Base-by-base conservation (phyloP, 53 echinoderm and acorn worm species). In the Apostichopus leukothele region DNA sequence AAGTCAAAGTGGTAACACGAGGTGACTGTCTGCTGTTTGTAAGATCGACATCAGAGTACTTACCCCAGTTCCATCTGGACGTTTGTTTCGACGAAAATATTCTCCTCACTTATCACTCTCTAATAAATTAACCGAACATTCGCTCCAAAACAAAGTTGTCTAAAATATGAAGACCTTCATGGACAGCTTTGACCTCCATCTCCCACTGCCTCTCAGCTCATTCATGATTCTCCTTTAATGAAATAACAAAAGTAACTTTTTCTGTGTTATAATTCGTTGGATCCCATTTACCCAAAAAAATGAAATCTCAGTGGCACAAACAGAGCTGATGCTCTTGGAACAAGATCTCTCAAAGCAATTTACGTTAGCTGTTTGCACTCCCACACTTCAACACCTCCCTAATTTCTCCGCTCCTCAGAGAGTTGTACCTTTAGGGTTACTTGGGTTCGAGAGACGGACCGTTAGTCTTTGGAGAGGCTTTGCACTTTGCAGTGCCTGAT, bases 321-420 rank as follows among this genome's bases (percentile, higher is more conserved):
- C 0, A 81, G 39, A 55, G 81, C 55, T 81, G 55, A 55, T 81
- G n/a, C n/a, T 23, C 11, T 16, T 22, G 60, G 60, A 81, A 81
- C 20, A 59, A 81, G 53, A 81, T 39, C 39, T 81, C 81, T 81
- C 81, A 81, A 81, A 81, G 81, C 81, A 81, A 81, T 81, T 81
- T 81, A 51, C 81, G 59, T 81, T 81, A 59, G 81, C 81, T 81
- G 81, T 81, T 55, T 81, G 81, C 81, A 59, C 60, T 81, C 81
- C 55, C 55, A 54, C 81, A 81, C 81, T 81, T 21, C 20, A 81
- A 81, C 81, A 81, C 81, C 81, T 81, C 23, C 7, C 60, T 81
- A 81, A 81, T 81, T 4, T 81, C 81, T 54, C 51, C 9, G 1
- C 60, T 81, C 81, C 55, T 22, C 81, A 9, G 81, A 81, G 81